Base-by-base conservation (phyloP, 2,797 vertebrate species). In the Lagothrix lagotricha region DNA sequence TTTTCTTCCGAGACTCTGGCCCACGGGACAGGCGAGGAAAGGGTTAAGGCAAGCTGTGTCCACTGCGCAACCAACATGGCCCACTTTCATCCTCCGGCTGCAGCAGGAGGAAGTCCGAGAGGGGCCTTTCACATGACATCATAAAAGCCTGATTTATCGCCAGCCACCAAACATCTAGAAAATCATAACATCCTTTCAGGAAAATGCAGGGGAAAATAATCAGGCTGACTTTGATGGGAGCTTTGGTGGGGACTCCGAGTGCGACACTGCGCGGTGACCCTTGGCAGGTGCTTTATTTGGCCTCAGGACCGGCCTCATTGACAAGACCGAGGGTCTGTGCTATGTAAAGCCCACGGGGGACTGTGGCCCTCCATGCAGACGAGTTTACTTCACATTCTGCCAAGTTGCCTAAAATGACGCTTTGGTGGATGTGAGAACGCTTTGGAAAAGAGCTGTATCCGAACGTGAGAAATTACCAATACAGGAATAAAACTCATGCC, bases 161-260 rank as follows among this genome's bases (percentile, higher is more conserved):
- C 99, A 97, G 98, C 98, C 99, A 99, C 99, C 98, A 99, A 99
- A 99, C 99, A 99, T 99, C 98, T 98, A 99, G 99, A 99, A 99
- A 99, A 99, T 99, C 99, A 99, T 99, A 99, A 99, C 99, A 99
- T 99, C 99, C 99, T 99, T 99, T 99, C 99, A 99, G 99, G 99
- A 99, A 99, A 99, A 99, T 99, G 99, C 99, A 99, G 99, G 99
- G 99, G 99, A 99, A 99, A 99, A 99, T 99, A 99, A 99, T 99
- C 99, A 99, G 99, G 99, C 98, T 98, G 98, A 98, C 99, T 99
- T 99, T 99, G 99, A 99, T 99, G 99, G 99, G 98, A 98, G 99
- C 98, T 99, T 98, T 98, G 99, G 98, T 98, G 97, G 96, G 72
- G 91, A 97, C 98, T 98, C 97, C 96, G 93, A 97, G 98, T 98